Base-by-base conservation (phyloP, 2,888 invertebrate species). In the Creontiades dilutus region DNA sequence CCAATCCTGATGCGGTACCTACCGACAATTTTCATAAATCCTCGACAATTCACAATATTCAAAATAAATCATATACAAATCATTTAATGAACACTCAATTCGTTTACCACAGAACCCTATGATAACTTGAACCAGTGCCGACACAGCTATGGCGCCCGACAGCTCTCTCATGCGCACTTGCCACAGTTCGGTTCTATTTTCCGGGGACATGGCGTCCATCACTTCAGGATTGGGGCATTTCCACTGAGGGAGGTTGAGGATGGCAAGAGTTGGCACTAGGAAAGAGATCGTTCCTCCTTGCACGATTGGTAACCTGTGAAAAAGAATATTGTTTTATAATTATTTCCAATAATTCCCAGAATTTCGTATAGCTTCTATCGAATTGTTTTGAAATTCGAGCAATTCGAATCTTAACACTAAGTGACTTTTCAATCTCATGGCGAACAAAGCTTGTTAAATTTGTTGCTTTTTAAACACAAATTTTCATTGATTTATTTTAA, bases 281-380 rank as follows among this genome's bases (percentile, higher is more conserved):
- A 97, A 97, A 0, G 96, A 96, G 92, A 97, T 97, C 0, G 97
- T 96, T 3, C 96, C 97, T 14, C 97, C 94, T 93, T 96, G 96
- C 0, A 96, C 96, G 89, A 96, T 95, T 3, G 96, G 96, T 91
- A 96, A 93, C 0, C 96, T 94, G 90, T 11, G 57, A n/a, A 12
- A 91, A 86, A 55, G 19, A 16, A n/a, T 37, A 37, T 37, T 37
- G 7, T 37, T 37, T 37, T 37, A 37, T 37, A 37, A 4, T 37
- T 4, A 4, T 37, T 7, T 2, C 7, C 7, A 37, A 37, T 37
- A 37, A 37, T 37, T 37, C 37, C 3, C 7, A 4, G n/a, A n/a
- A n/a, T n/a, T n/a, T n/a, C n/a, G n/a, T n/a, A n/a, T n/a, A n/a
- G n/a, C n/a, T n/a, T n/a, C n/a, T n/a, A n/a, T n/a, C n/a, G n/a